A percentile compares a stretch with the other conserved stretches of the same genome.
These are phyloP conservation scores for Eubasilissa splendida DNA, from an alignment of 2,888 invertebrate genomes.

Conservation along the genomic window DNA sequence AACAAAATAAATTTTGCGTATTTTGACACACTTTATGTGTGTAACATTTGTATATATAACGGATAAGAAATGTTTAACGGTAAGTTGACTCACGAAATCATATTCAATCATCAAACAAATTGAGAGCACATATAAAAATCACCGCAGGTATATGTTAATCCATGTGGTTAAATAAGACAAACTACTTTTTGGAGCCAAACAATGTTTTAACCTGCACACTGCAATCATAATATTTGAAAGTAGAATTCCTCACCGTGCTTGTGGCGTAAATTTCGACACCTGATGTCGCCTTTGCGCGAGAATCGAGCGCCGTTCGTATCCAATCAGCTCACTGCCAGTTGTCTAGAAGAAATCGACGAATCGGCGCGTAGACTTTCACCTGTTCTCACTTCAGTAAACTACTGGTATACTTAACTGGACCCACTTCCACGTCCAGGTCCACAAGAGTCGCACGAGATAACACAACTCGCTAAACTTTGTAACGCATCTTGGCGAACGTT, in stretches of 20 bases:
- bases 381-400: conserved; percentile 33
- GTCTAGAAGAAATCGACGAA: conserved; percentile 10
- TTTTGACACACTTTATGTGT: no score
- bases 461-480: conserved; percentile 41
- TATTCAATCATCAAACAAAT: no score
- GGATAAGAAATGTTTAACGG: no score
- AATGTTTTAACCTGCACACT: neutral
- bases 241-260: conserved; percentile 44
- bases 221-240: conserved; percentile 36
- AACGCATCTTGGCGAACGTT: conserved; percentile 34
- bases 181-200: neutral
- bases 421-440: conserved; percentile 18
- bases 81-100: no score
- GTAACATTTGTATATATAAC: no score
- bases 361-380: conserved; percentile 40
- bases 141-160: no score
- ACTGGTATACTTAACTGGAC: conserved; percentile 20
- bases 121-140: no score
- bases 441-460: conserved; percentile 16
- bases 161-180: no score
- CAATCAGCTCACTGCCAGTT: neutral
- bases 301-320: conserved; percentile 20
- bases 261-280: conserved; percentile 22
- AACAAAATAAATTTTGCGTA: no score
- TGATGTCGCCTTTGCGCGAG: conserved; percentile 32